Evolutionary conservation across 2,888 invertebrate species (phyloP).

Genomic region (Trypoxylon attenuatum): DNA sequence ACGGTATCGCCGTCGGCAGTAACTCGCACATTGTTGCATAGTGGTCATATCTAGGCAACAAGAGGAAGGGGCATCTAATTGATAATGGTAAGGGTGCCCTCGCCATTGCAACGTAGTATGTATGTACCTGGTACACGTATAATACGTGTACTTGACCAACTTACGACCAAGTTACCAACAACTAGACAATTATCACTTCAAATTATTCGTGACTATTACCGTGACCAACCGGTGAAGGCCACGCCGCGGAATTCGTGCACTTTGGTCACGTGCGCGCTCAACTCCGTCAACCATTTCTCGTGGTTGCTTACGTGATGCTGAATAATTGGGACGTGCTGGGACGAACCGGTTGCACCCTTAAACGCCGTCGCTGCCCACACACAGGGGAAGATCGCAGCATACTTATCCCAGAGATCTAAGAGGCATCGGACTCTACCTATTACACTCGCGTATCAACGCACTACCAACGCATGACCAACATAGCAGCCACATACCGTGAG

Average conservation of each 20-base stretch:
- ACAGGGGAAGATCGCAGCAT: slow-evolving; percentile 80
- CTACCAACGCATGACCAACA: neutral
- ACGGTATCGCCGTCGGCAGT: slow-evolving; percentile 80
- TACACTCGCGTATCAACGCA: too few species aligned
- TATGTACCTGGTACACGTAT: too few species aligned
- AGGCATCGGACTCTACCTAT: too few species aligned
- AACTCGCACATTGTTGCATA: slow-evolving; percentile 84
- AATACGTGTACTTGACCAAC: too few species aligned
- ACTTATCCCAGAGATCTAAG: slow-evolving; percentile 79
- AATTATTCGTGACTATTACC: slow-evolving; percentile 72
- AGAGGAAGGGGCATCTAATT: too few species aligned
- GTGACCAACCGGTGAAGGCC: slow-evolving; percentile 85
- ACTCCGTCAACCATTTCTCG: slow-evolving; percentile 81
- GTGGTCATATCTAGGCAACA: slow-evolving; percentile 85
- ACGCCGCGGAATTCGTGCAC: slow-evolving; percentile 79
- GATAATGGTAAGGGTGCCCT: too few species aligned
- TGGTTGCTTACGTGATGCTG: slow-evolving; percentile 86
- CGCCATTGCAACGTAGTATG: too few species aligned
- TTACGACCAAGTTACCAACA: too few species aligned
- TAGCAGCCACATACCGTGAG: slow-evolving; percentile 67
- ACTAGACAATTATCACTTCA: slow-evolving; percentile 1
- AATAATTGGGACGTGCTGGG: slow-evolving; percentile 82
- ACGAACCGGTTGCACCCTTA: slow-evolving; percentile 90
- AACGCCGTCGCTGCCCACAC: slow-evolving; percentile 89
- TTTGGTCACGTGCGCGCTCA: slow-evolving; percentile 75